Evolutionary conservation across 2,888 invertebrate genomes (phyloP).

Genomic region (Parnassius apollo): DNA sequence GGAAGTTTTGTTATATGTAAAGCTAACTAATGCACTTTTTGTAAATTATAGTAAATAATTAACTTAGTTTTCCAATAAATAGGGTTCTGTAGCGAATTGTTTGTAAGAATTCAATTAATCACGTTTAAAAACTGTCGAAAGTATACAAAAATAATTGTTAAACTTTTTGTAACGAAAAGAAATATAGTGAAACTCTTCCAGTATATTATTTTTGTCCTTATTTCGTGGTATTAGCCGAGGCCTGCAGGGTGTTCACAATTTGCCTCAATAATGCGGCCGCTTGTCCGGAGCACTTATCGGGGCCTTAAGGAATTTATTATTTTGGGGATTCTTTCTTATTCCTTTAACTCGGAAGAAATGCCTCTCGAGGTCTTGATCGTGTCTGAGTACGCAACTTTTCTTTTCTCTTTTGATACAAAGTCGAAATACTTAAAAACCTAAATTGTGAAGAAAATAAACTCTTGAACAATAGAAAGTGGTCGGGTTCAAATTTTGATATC

Average conservation of each 20-base stretch:
- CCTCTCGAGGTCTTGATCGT: conserved; percentile 20
- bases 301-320: conserved; percentile 57
- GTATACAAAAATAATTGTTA: too few relatives aligned
- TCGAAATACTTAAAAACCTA: too few relatives aligned
- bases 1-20: background rate
- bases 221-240: conserved; percentile 36
- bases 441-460: too few relatives aligned
- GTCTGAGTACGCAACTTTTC: conserved; percentile 24
- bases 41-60: background rate
- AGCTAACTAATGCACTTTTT: background rate
- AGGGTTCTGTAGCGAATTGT: too few relatives aligned
- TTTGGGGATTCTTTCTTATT: conserved; percentile 35
- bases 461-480: too few relatives aligned
- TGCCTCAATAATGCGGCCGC: conserved; percentile 64
- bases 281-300: conserved; percentile 60
- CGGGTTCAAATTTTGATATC: too few relatives aligned
- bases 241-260: conserved; percentile 58
- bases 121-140: too few relatives aligned
- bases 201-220: conserved; percentile 30
- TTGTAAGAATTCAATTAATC: too few relatives aligned
- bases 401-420: conserved; percentile 7
- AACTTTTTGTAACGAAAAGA: too few relatives aligned
- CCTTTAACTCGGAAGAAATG: conserved; percentile 30
- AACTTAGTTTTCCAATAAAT: too few relatives aligned
- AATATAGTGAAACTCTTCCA: conserved; percentile 23